Base-by-base conservation (phyloP, 1,140 invertebrate genomes). In the Amyelois transitella region DNA sequence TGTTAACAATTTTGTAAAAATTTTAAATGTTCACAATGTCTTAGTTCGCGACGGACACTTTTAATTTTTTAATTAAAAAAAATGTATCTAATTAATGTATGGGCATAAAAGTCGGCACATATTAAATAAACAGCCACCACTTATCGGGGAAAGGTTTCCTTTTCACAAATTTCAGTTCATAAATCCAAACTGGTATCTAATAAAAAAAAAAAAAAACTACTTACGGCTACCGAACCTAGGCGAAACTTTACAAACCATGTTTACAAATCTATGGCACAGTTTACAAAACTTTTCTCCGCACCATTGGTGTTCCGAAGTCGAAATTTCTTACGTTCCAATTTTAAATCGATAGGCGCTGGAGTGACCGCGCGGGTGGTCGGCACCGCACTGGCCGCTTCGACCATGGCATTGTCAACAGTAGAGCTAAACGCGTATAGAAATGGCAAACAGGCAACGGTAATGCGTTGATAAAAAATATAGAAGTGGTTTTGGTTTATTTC, bases 231-330 rank as follows among this genome's bases (percentile, higher is more conserved):
- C 57, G 51, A 51, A 47, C 43, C 66, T 70, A 0, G 77, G 77
- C 38, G 69, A 58, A 5, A 74, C 56, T 60, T 72, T 74, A 43
- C 69, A 77, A 50, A 77, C 72, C 74, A 77, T 77, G 47, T 64
- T 72, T 50, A 22, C 43, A 32, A 43, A 28, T 43, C 6, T 56
- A 19, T 50, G 38, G 38, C 54, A 62, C 60, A 55, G 20, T 57
- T 22, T 21, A 51, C 20, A 45, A 45, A 38, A 38, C 32, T 48
- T 21, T 48, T 48, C 45, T 21, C 20, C 20, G 19, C 45, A 48
- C 45, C 45, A 48, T 48, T 12, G 18, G 21, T 3, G 32, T 38
- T 38, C 7, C 12, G 6, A 38, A 14, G n/a, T 38, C 32, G 8
- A 38, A 38, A 38, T 38, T n/a, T n/a, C 14, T 38, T 14, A 10